Evolutionary conservation across 2,888 invertebrate species (phyloP).

Genomic region (Metalampra italica): DNA sequence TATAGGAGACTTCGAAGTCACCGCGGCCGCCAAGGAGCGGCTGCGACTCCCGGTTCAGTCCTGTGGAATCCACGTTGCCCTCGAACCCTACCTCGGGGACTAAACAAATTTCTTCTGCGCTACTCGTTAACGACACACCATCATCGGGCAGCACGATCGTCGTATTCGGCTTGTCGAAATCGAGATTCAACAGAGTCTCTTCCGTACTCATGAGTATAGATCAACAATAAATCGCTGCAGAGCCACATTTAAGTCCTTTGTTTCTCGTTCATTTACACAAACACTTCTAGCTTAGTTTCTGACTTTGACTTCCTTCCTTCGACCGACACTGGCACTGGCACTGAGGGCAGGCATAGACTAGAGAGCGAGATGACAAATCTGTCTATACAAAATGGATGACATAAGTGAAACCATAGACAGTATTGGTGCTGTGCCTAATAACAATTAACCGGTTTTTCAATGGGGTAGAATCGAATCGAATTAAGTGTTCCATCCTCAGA

Average conservation of each 20-base stretch:
- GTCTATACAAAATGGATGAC: slow-evolving; percentile 30
- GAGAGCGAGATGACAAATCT: slow-evolving; percentile 26
- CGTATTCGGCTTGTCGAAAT: slow-evolving; percentile 77
- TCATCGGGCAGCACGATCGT: slow-evolving; percentile 71
- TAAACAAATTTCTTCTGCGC: slow-evolving; percentile 84
- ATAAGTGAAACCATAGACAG: slow-evolving; percentile 24
- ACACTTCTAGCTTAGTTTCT: slow-evolving; percentile 25
- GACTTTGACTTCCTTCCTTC: slow-evolving; percentile 2
- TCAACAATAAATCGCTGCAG: slow-evolving; percentile 61
- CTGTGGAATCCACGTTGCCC: slow-evolving; percentile 90
- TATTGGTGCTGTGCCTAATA: slow-evolving; percentile 2
- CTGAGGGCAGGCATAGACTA: slow-evolving; percentile 43
- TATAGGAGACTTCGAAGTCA: slow-evolving; percentile 86
- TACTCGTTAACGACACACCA: slow-evolving; percentile 79
- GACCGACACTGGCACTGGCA: background rate
- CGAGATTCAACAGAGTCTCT: slow-evolving; percentile 81
- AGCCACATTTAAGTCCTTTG: slow-evolving; percentile 78
- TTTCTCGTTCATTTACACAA: slow-evolving; percentile 74
- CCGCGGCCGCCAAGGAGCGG: slow-evolving; percentile 92
- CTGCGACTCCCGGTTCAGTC: slow-evolving; percentile 94
- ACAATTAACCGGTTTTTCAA: too few relatives aligned
- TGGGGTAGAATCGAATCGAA: too few relatives aligned
- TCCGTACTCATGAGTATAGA: slow-evolving; percentile 80
- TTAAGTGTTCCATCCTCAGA: too few relatives aligned
- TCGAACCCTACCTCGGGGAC: slow-evolving; percentile 92